A percentile compares a stretch with the other conserved stretches of the same genome.
phyloP scores from a whole-genome alignment of 2,888 invertebrate genomes.

The Chaetoderma sp. region DNA sequence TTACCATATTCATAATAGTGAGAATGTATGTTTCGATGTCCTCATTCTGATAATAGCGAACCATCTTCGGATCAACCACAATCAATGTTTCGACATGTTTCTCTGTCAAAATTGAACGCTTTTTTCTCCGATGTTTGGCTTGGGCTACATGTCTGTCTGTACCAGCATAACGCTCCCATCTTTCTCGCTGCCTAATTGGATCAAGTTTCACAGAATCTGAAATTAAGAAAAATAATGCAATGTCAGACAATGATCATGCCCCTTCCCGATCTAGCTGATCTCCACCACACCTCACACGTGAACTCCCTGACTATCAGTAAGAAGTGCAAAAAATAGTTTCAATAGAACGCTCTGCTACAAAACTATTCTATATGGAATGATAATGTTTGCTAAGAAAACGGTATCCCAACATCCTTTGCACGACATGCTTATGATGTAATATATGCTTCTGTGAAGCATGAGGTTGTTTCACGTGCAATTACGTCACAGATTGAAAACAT shows the following conservation, averaged over 20 bases:
- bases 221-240: background rate
- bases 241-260: background rate
- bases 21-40: conserved; percentile 87
- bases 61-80: conserved; percentile 89
- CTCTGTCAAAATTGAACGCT: conserved; percentile 67
- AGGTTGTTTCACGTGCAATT: no score
- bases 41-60: conserved; percentile 84
- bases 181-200: conserved; percentile 34
- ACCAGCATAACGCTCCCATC: conserved; percentile 49
- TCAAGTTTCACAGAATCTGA: background rate
- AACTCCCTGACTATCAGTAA: no score
- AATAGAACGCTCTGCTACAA: no score
- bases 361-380: no score
- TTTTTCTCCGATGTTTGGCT: conserved; percentile 38
- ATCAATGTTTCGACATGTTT: conserved; percentile 83
- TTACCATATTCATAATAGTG: conserved; percentile 93
- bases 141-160: background rate
- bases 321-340: no score
- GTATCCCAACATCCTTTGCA: no score
- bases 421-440: no score
- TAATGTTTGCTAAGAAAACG: no score
- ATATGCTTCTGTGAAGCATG: no score
- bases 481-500: no score
- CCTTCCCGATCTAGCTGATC: no score
- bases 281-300: no score